Evolutionary conservation across 2,888 invertebrate species (phyloP).

Genomic region (Clepsis dumicolana): DNA sequence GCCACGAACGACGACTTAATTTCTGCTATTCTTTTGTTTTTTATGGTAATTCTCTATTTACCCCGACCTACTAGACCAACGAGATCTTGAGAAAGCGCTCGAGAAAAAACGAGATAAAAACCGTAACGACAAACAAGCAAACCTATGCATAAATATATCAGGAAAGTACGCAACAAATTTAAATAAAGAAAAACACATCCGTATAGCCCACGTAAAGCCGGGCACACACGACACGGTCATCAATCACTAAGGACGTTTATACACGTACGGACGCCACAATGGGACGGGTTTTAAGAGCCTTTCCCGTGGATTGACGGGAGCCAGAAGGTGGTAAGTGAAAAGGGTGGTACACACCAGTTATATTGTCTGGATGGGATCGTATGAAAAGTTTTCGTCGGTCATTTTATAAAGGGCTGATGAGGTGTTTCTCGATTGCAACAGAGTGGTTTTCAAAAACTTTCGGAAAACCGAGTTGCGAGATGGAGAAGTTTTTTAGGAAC

Average conservation of each 20-base stretch:
- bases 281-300: slow-evolving; percentile 54
- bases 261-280: slow-evolving; percentile 61
- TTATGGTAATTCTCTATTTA: too few species aligned
- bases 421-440: background rate
- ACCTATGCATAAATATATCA: slow-evolving; percentile 5
- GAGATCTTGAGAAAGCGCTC: background rate
- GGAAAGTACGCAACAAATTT: slow-evolving; percentile 13
- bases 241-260: slow-evolving; percentile 73
- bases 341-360: slow-evolving; percentile 41
- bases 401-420: slow-evolving; percentile 3
- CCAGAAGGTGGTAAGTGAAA: slow-evolving; percentile 54
- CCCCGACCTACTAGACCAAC: too few species aligned
- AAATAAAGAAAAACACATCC: slow-evolving; percentile 10
- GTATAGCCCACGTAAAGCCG: slow-evolving; percentile 44
- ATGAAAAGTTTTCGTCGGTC: slow-evolving; percentile 26
- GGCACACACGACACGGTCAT: slow-evolving; percentile 66
- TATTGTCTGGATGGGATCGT: slow-evolving; percentile 28
- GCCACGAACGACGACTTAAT: too few species aligned
- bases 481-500: too few species aligned
- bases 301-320: slow-evolving; percentile 56
- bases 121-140: slow-evolving; percentile 2
- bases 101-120: background rate
- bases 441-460: background rate
- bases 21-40: too few species aligned
- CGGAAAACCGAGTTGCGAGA: background rate